A percentile compares a stretch with the other conserved stretches of the same genome.
Conservation (phyloP, 2,888 invertebrate genomes). For the Leucoptera coffeella region DNA sequence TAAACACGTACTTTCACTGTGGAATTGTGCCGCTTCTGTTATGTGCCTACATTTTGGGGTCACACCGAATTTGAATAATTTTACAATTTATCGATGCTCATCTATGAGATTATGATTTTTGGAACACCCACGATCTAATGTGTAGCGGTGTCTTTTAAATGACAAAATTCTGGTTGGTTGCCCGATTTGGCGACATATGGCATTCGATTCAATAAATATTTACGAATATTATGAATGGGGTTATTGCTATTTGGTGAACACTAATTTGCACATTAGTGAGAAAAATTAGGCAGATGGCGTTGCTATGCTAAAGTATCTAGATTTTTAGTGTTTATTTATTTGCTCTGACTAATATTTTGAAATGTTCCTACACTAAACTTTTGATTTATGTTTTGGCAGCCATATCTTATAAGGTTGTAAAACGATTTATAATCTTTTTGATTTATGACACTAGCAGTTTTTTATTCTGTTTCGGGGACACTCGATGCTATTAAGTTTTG, state of each 20-base stretch:
- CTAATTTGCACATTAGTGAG: too few relatives aligned
- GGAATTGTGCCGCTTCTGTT: neutral
- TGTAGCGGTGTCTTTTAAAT: too few relatives aligned
- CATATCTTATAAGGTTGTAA: conserved; percentile 31
- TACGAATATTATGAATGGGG: too few relatives aligned
- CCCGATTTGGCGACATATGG: too few relatives aligned
- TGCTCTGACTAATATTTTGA: too few relatives aligned
- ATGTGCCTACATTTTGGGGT: conserved; percentile 2
- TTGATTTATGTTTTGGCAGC: conserved; percentile 32
- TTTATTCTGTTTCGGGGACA: conserved; percentile 10
- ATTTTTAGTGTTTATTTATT: too few relatives aligned
- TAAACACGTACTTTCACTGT: conserved; percentile 3
- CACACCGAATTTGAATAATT: conserved; percentile 25
- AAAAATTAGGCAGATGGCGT: too few relatives aligned
- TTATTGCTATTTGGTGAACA: too few relatives aligned
- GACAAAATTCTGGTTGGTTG: too few relatives aligned
- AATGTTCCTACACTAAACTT: too few relatives aligned
- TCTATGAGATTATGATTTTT: conserved; percentile 19
- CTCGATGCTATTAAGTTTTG: conserved; percentile 2
- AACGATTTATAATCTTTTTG: conserved; percentile 39
- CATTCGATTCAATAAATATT: too few relatives aligned
- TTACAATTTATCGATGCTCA: conserved; percentile 23
- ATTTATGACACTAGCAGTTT: conserved; percentile 35
- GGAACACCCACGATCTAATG: conserved; percentile 8
- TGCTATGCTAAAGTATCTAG: too few relatives aligned